phyloP scores from a whole-genome alignment of 2,888 invertebrate species.

The Coelinius sp. region DNA sequence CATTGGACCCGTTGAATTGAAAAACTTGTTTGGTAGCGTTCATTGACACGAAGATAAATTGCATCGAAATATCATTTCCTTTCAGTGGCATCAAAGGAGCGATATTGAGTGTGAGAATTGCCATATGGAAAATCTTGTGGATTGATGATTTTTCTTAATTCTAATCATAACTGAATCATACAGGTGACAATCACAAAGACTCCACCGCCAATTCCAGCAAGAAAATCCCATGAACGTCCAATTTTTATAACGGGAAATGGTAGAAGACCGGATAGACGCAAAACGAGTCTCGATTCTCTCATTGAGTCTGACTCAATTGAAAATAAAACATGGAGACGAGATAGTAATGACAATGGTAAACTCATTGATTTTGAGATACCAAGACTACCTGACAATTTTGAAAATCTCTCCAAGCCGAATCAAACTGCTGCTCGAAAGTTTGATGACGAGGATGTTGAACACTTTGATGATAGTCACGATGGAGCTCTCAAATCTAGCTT shows the following conservation, averaged over 20 bases:
- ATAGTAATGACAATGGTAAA: conserved; percentile 59
- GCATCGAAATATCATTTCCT: conserved; percentile 1
- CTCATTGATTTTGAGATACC: conserved; percentile 57
- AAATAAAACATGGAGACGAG: conserved; percentile 66
- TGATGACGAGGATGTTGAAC: conserved; percentile 49
- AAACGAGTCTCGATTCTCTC: conserved; percentile 35
- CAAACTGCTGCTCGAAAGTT: conserved; percentile 44
- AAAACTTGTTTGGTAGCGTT: neutral
- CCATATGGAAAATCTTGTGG: neutral
- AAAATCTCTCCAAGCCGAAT: conserved; percentile 32
- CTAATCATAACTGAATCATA: neutral
- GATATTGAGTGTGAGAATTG: neutral
- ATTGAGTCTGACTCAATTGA: conserved; percentile 70
- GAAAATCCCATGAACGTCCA: conserved; percentile 66
- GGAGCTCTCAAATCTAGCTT: conserved; percentile 50
- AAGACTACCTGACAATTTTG: conserved; percentile 38
- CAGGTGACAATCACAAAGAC: conserved; percentile 5
- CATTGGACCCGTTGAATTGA: neutral
- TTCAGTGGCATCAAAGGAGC: neutral
- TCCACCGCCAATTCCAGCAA: conserved; percentile 72
- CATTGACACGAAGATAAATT: neutral
- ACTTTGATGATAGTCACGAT: conserved; percentile 48
- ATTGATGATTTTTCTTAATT: neutral
- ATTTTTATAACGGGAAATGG: conserved; percentile 51
- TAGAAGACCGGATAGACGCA: conserved; percentile 37